Base-by-base conservation (phyloP, 2,113 vertebrate genomes). In the Dipodomys spectabilis region DNA sequence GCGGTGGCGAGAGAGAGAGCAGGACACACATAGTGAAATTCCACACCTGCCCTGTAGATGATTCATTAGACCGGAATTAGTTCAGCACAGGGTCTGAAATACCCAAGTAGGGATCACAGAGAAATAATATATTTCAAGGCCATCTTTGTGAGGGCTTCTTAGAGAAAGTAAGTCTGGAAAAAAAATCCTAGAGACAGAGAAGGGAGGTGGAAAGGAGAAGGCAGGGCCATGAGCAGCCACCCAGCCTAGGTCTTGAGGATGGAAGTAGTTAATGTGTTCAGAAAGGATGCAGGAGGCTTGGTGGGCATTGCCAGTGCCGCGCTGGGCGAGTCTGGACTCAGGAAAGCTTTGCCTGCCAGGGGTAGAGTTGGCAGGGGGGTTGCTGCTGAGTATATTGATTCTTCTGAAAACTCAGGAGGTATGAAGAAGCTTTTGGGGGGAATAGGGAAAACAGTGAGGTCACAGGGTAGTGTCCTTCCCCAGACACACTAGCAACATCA, bases 1-100 rank as follows among this genome's bases (percentile, higher is more conserved):
- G 28, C 67, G 1, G 32, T 84, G 85, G 67, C 53, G 83, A 92
- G 87, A 88, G 93, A 82, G 4, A 88, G 93, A 82, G 4, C 23
- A 62, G 7, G 65, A 71, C 73, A 53, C 53, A 57, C 78, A 45
- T 23, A 57, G 53, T 45, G 88, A 71, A 90, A 75, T 62, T 90
- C 71, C 8, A 30, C 72, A 28, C 44, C 49, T 57, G 53, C 53
- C 53, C 53, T 57, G 53, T 4, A 57, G 53, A 57, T 13, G 53
- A 57, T 57, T 11, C 12, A 32, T 65, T 57, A 57, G 39, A 72
- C 72, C n/a, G 44, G 91, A 30, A 87, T 16, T 71, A n/a, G 60
- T 22, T 64, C n/a, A 69, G 71, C 57, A 68, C 80, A 39, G 73
- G 27, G 32, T 27, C 2, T 53, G 44, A 78, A 62, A 62, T 78